Evolutionary conservation across 2,797 vertebrate species (phyloP).

Genomic region (Emydoidea blandingii): DNA sequence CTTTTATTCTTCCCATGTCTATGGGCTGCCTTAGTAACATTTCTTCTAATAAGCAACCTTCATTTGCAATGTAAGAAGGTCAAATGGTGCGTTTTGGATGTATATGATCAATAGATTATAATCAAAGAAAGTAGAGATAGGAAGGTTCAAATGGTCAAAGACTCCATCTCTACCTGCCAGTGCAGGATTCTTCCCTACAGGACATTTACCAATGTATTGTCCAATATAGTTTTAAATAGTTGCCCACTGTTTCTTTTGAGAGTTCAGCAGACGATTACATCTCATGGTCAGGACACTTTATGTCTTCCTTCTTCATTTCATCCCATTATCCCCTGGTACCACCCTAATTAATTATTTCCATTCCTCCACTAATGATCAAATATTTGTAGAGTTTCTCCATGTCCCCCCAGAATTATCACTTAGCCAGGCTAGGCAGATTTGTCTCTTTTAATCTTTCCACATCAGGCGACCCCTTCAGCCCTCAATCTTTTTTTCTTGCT

Average conservation of each 20-base stretch:
- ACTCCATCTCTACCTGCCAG: constrained; percentile 2
- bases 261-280: background rate
- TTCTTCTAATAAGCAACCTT: constrained; percentile 43
- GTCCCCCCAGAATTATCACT: background rate
- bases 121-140: constrained; percentile 37
- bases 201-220: background rate
- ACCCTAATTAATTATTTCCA: background rate
- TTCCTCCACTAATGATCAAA: background rate
- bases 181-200: background rate
- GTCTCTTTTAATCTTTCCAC: background rate
- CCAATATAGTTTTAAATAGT: constrained; percentile 22
- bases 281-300: background rate
- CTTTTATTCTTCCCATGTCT: constrained; percentile 21
- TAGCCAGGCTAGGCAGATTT: background rate
- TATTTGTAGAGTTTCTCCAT: background rate
- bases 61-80: constrained; percentile 48
- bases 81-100: constrained; percentile 13
- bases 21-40: constrained; percentile 5
- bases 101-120: constrained; percentile 54
- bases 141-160: constrained; percentile 28
- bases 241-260: background rate
- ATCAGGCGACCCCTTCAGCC: background rate
- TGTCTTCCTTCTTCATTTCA: background rate
- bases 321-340: background rate
- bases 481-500: background rate